Conservation (phyloP, 2,113 vertebrate genomes). For the Ammodytes dubius region DNA sequence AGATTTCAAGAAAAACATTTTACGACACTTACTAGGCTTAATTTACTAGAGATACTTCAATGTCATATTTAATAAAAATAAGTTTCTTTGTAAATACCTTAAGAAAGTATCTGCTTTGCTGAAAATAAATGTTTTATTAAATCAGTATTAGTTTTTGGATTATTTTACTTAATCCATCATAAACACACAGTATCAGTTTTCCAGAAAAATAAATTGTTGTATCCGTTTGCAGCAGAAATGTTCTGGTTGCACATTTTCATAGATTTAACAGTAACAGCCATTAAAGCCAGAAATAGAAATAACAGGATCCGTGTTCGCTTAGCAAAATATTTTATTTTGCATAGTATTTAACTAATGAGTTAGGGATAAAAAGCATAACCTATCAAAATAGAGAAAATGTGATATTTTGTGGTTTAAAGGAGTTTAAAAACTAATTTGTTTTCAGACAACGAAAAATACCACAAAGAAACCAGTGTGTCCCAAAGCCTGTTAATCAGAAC, state of each 20-base stretch:
- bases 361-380: neutral
- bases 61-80: neutral
- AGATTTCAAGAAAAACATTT: neutral
- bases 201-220: neutral
- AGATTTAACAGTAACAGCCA: neutral
- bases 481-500: conserved; percentile 35
- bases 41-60: neutral
- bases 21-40: neutral
- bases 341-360: neutral
- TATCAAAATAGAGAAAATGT: neutral
- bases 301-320: neutral
- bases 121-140: neutral
- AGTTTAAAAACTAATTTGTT: neutral
- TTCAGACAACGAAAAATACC: neutral
- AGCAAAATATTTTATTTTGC: conserved; percentile 14
- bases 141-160: neutral
- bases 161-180: neutral
- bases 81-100: neutral
- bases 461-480: neutral
- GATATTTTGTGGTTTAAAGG: conserved; percentile 1
- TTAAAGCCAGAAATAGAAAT: neutral
- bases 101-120: neutral
- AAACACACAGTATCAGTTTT: neutral
- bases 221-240: neutral
- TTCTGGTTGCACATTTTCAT: neutral